These are phyloP conservation scores for Catharus bicknelli DNA, from an alignment of 2,113 vertebrate genomes.

Conservation along the genomic window DNA sequence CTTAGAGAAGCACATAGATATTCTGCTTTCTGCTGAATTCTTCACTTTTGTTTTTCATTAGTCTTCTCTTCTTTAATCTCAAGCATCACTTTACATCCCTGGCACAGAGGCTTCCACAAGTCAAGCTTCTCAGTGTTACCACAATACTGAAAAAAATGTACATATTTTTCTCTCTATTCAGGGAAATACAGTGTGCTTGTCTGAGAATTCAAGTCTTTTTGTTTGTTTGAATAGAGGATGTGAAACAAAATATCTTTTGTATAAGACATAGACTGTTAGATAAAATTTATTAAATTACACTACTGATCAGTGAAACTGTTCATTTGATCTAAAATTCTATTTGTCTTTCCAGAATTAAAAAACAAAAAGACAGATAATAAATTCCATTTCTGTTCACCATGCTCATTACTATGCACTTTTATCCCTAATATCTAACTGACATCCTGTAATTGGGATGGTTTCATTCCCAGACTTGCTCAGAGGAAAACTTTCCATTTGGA, in stretches of 20 bases:
- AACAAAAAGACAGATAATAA: background rate
- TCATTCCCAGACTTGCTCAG: background rate
- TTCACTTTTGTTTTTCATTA: background rate
- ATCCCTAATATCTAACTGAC: constrained; percentile 7
- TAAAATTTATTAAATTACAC: background rate
- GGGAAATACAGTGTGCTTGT: background rate
- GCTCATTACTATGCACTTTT: constrained; percentile 2
- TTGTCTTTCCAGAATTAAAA: background rate
- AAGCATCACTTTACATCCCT: background rate
- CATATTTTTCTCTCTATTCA: background rate
- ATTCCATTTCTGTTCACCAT: background rate
- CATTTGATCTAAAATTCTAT: background rate
- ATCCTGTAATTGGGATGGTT: background rate
- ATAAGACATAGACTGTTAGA: background rate
- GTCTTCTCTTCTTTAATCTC: background rate
- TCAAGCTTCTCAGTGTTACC: background rate
- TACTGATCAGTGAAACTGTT: background rate
- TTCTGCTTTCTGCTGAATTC: background rate
- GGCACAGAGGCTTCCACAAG: background rate
- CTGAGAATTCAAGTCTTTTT: background rate
- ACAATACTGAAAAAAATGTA: background rate
- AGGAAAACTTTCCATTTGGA: constrained; percentile 1
- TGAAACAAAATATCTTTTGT: background rate
- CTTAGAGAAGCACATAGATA: background rate
- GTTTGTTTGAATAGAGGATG: background rate